A percentile compares a stretch with the other conserved stretches of the same genome.
Evolutionary conservation across 2,888 invertebrate species (phyloP).

Genomic region (Cosmia pyralina): DNA sequence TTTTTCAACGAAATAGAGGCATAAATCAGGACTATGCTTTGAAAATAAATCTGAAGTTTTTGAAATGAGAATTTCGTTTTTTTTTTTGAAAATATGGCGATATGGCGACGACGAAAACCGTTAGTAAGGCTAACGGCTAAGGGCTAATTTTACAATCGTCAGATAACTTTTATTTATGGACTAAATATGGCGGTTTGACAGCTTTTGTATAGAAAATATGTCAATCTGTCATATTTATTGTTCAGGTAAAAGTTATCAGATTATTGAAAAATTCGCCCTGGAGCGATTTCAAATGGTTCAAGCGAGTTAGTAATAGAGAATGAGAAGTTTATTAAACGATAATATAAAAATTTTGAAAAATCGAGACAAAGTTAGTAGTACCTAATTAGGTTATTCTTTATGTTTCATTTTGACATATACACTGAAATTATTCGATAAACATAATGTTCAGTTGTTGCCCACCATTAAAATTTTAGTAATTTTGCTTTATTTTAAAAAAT

Average conservation of each 20-base stretch:
- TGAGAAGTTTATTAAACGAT: slow-evolving; percentile 1
- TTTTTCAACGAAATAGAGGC: slow-evolving; percentile 46
- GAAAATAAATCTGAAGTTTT: slow-evolving; percentile 33
- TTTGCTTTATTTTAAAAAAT: not conserved
- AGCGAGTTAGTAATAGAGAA: slow-evolving; percentile 4
- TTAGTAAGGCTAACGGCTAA: slow-evolving; percentile 22
- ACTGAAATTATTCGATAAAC: not conserved
- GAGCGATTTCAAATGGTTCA: no score
- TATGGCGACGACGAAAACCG: slow-evolving; percentile 10
- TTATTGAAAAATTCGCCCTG: no score
- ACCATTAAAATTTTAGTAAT: not conserved
- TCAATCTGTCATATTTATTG: no score
- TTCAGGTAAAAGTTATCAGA: no score
- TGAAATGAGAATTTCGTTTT: not conserved
- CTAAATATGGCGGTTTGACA: no score
- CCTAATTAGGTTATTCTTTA: not conserved
- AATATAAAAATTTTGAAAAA: not conserved
- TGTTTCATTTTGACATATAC: not conserved
- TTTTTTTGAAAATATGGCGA: slow-evolving; percentile 21
- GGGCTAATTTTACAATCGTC: no score
- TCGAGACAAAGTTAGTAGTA: not conserved
- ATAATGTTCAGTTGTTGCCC: not conserved
- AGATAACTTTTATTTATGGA: no score
- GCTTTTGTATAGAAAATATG: no score
- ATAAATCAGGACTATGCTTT: slow-evolving; percentile 45